phyloP scores from a whole-genome alignment of 2,797 vertebrate species.

The Acestrorhynchus altus region DNA sequence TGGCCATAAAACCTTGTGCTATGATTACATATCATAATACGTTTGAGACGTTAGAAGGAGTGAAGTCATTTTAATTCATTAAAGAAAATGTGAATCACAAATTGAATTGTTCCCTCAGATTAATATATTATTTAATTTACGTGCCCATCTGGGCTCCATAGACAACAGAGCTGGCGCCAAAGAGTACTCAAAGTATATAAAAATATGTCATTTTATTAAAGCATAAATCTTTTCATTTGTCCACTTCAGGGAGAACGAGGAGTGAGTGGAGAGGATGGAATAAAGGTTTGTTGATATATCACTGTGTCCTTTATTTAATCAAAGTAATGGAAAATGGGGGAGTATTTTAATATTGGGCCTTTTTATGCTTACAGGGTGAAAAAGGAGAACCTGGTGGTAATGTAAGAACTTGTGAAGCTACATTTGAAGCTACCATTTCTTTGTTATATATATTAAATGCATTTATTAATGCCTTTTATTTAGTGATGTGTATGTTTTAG shows the following conservation, averaged over 20 bases:
- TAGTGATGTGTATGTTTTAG: constrained; percentile 54
- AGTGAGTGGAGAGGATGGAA: constrained; percentile 70
- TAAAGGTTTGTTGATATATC: constrained; percentile 67
- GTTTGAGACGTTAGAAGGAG: too few relatives aligned
- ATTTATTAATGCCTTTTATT: background rate
- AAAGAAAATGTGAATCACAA: too few relatives aligned
- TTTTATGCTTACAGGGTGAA: constrained; percentile 70
- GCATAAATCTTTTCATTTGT: constrained; percentile 8
- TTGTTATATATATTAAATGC: background rate
- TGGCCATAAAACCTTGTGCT: too few relatives aligned
- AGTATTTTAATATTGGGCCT: background rate
- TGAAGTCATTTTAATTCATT: too few relatives aligned
- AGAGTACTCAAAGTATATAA: too few relatives aligned
- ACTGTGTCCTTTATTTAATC: background rate
- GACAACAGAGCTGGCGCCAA: too few relatives aligned
- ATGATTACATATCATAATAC: too few relatives aligned
- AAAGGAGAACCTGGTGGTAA: constrained; percentile 72
- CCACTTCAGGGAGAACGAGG: constrained; percentile 73
- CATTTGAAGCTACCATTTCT: background rate
- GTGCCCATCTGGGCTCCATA: too few relatives aligned
- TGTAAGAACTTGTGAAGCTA: constrained; percentile 66
- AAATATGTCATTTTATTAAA: too few relatives aligned
- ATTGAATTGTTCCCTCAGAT: too few relatives aligned
- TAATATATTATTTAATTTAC: too few relatives aligned
- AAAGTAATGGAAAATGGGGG: background rate